Base-by-base conservation (phyloP, 2,888 invertebrate species). In the Sabellastarte sp. region DNA sequence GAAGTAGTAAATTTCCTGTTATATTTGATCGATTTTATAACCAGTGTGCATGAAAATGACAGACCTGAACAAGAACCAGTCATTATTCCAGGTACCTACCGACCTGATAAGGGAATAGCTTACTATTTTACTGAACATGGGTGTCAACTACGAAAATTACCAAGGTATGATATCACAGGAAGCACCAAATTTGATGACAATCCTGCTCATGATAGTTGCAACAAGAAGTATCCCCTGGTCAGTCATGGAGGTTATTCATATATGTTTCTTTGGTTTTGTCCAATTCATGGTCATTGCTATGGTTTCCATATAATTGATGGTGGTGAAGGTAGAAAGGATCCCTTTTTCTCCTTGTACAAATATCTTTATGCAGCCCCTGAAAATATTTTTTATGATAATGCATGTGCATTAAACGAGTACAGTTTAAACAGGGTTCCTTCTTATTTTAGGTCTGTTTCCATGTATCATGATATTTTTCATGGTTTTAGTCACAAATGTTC, bases 381-480 rank as follows among this genome's bases (percentile, higher is more conserved):
- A 5, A 41, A 59, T 5, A 26, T 59, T 24, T 59, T 59, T 41
- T 59, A 59, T 28, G 59, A 59, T 28, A 50, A 50, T 59, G 59
- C 59, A 10, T 59, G 59, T 26, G 15, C 41, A 20, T 41, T 59
- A 24, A 59, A 41, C 26, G 59, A 59, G 28, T 59, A 59, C 28
- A 15, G 41, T 59, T 4, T 59, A 24, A 57, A 57, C 24, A 57
- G 57, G 24, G 57, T 28, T 10, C 57, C 26, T 10, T 10, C 5
- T 30, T 59, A 26, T 41, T 59, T 5, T 5, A 41, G 10, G 26
- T 4, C 4, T 3, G 29, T 30, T 32, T 20, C 24, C 5, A 15
- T 59, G 15, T 59, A 41, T 32, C 59, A 59, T 41, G 59, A 59
- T 41, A 4, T 59, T 4, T 59, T 59, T 41, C 59, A 59, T 59